Conservation (phyloP, 2,113 vertebrate species). For the Megaceryle maxima region DNA sequence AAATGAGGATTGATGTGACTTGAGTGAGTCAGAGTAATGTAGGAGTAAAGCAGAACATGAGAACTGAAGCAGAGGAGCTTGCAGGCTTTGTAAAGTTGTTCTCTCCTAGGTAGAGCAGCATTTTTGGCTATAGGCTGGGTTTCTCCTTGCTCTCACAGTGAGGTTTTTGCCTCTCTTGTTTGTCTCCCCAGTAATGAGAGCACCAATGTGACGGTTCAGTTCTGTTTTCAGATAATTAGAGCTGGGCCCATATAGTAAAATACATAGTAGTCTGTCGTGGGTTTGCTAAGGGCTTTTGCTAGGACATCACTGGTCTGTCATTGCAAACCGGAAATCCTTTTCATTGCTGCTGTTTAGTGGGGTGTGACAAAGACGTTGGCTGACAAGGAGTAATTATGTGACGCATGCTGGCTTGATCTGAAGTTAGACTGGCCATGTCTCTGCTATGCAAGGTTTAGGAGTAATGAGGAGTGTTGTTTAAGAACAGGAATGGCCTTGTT, state of each 20-base stretch:
- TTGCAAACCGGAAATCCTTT: neutral
- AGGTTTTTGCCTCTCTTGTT: neutral
- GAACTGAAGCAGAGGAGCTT: neutral
- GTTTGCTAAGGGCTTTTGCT: neutral
- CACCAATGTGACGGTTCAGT: neutral
- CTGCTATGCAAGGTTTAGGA: neutral
- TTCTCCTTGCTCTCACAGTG: neutral
- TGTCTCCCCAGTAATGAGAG: neutral
- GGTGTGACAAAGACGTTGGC: neutral
- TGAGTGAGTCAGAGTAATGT: neutral
- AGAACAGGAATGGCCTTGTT: constrained; percentile 1
- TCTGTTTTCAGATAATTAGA: neutral
- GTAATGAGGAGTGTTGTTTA: neutral
- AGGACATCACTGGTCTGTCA: neutral
- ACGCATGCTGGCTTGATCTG: neutral
- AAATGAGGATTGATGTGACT: neutral
- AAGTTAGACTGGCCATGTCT: neutral
- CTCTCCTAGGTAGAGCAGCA: neutral
- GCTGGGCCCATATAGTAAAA: neutral
- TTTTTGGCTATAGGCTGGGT: neutral
- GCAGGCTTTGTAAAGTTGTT: neutral
- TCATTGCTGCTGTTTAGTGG: neutral
- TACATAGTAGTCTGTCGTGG: neutral
- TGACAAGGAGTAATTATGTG: neutral
- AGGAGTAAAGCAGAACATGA: neutral